Percentiles rank a stretch among this genome's conserved stretches.
These are phyloP conservation scores for Panagrolaimus sp. DNA, from an alignment of 1,140 invertebrate species.

Conservation along the genomic window DNA sequence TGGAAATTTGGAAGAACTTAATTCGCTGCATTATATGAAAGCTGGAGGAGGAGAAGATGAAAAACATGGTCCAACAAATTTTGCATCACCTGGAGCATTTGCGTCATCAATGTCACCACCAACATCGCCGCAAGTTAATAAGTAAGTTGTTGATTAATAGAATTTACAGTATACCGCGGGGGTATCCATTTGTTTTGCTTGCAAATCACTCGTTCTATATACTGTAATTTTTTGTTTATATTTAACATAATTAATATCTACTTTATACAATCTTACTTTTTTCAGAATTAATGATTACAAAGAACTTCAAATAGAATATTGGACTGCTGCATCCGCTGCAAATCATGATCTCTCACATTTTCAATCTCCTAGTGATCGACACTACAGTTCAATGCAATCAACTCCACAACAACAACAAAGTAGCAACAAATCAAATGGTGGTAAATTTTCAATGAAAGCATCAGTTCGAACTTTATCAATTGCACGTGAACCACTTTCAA, in stretches of 20 bases:
- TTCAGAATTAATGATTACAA: conserved; percentile 59
- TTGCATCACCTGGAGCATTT: background rate
- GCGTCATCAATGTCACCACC: conserved; percentile 26
- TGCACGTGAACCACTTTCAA: conserved; percentile 37
- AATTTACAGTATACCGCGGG: too few species aligned
- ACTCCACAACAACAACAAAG: background rate
- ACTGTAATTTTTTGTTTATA: too few species aligned
- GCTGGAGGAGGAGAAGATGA: background rate
- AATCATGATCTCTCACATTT: conserved; percentile 12
- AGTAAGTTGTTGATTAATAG: conserved; percentile 7
- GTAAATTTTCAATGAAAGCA: conserved; percentile 44
- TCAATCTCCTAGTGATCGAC: background rate
- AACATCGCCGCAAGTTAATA: conserved; percentile 24
- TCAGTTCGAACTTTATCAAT: conserved; percentile 33
- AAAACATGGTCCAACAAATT: background rate
- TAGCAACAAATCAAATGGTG: conserved; percentile 18
- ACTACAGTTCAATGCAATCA: background rate
- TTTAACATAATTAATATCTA: too few species aligned
- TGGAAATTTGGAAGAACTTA: conserved; percentile 29
- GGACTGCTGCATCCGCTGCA: conserved; percentile 63
- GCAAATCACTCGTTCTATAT: too few species aligned
- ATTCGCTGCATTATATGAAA: conserved; percentile 26
- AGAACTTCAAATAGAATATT: conserved; percentile 88
- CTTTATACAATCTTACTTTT: too few species aligned
- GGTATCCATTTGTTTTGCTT: too few species aligned